Conservation (phyloP, 2,888 invertebrate species). For the Dendrolimus houi region DNA sequence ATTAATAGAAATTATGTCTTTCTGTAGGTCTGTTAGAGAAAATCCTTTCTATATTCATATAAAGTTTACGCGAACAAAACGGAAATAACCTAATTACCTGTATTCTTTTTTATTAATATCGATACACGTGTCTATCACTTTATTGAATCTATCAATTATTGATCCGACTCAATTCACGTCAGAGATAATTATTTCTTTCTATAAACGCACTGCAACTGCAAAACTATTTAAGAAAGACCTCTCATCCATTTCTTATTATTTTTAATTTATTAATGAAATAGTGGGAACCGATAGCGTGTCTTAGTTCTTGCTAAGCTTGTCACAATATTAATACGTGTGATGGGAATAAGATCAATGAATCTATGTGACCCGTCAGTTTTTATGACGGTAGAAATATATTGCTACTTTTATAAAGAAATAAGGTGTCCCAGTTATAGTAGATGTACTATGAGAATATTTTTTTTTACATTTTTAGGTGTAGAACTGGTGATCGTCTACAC, state of each 20-base stretch:
- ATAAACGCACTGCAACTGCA: slow-evolving; percentile 29
- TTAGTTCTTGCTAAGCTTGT: slow-evolving; percentile 3
- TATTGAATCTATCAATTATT: slow-evolving; percentile 1
- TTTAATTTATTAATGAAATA: background rate
- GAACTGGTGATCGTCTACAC: background rate
- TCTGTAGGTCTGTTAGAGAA: no score
- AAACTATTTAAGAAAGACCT: background rate
- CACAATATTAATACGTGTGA: slow-evolving; percentile 8
- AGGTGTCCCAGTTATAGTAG: background rate
- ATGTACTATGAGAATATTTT: background rate
- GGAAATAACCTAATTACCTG: no score
- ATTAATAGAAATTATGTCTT: no score
- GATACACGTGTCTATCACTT: background rate
- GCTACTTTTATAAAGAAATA: slow-evolving; percentile 3
- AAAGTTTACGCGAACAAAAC: no score
- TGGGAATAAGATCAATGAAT: slow-evolving; percentile 6
- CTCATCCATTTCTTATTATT: background rate
- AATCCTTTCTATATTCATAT: no score
- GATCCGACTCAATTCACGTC: slow-evolving; percentile 51
- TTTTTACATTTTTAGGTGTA: background rate
- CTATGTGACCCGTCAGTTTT: slow-evolving; percentile 21
- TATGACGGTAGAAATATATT: slow-evolving; percentile 31
- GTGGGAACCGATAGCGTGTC: background rate
- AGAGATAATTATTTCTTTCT: slow-evolving; percentile 59
- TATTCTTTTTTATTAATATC: no score